Conservation (phyloP, 2,113 vertebrate genomes). For the Uria aalge region DNA sequence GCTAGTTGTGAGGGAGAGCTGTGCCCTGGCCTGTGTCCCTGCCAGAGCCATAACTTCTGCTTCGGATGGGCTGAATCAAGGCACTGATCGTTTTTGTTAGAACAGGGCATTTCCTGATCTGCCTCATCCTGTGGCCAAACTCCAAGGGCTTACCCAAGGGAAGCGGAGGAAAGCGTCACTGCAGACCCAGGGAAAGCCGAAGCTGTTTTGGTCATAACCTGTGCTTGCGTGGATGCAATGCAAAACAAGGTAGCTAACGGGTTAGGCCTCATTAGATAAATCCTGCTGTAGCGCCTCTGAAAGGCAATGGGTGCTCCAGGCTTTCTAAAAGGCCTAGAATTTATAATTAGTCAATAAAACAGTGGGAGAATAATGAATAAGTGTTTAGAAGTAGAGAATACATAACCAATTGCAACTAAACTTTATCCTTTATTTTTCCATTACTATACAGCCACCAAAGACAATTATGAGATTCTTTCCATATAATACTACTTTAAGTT, state of each 20-base stretch:
- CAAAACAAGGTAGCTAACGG: rapidly evolving
- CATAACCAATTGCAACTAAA: background rate
- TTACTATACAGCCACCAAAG: background rate
- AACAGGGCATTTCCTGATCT: background rate
- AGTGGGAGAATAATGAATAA: background rate
- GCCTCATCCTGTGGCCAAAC: background rate
- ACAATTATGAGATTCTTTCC: background rate
- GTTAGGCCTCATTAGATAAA: background rate
- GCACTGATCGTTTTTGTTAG: rapidly evolving
- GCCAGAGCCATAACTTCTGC: rapidly evolving
- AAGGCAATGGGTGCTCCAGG: background rate
- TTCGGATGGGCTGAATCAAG: background rate
- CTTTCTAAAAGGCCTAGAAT: background rate
- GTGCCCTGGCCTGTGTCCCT: too few relatives aligned
- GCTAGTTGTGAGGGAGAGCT: rapidly evolving
- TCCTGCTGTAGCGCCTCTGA: background rate
- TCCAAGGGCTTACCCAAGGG: background rate
- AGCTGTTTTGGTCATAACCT: too few relatives aligned
- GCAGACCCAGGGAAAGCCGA: background rate
- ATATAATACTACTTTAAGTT: background rate
- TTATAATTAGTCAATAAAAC: background rate
- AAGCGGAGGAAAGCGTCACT: rapidly evolving
- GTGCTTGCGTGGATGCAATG: background rate
- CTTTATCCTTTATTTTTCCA: background rate
- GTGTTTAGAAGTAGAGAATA: background rate